A percentile compares a stretch with the other conserved stretches of the same genome.
Evolutionary conservation across 2,888 invertebrate genomes (phyloP).

Genomic region (Nezara viridula): DNA sequence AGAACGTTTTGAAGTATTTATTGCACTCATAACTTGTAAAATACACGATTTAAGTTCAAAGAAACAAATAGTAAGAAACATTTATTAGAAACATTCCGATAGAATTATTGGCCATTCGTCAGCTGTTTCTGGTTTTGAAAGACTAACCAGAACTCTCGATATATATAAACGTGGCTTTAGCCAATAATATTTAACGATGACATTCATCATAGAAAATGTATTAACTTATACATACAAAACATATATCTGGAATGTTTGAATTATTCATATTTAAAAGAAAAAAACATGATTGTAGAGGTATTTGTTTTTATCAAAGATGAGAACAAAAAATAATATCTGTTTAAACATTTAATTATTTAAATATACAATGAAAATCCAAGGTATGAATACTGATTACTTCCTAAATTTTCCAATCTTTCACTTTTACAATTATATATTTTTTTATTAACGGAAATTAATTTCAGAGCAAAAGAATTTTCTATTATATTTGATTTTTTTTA

Average conservation of each 20-base stretch:
- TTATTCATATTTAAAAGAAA: background rate
- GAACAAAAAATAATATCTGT: background rate
- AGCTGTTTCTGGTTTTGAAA: background rate
- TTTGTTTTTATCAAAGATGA: background rate
- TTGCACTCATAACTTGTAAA: slow-evolving; percentile 38
- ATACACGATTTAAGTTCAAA: slow-evolving; percentile 37
- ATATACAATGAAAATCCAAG: no score
- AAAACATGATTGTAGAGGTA: background rate
- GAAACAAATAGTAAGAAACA: slow-evolving; percentile 18
- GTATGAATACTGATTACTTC: no score
- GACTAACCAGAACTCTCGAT: background rate
- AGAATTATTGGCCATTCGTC: slow-evolving; percentile 37
- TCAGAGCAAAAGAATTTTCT: no score
- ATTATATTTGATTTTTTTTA: no score
- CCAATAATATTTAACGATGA: background rate
- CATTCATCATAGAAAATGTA: background rate
- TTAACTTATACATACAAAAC: slow-evolving; percentile 15
- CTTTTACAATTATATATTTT: no score
- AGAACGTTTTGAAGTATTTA: slow-evolving; percentile 30
- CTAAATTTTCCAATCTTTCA: no score
- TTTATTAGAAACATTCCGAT: background rate
- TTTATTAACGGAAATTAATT: no score
- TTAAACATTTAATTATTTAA: background rate
- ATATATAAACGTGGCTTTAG: background rate
- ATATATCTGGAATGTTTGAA: slow-evolving; percentile 5